Percentiles rank a stretch among this genome's conserved stretches.
Conservation (phyloP, 1,140 invertebrate species). For the Trichomalopsis sarcophagae region DNA sequence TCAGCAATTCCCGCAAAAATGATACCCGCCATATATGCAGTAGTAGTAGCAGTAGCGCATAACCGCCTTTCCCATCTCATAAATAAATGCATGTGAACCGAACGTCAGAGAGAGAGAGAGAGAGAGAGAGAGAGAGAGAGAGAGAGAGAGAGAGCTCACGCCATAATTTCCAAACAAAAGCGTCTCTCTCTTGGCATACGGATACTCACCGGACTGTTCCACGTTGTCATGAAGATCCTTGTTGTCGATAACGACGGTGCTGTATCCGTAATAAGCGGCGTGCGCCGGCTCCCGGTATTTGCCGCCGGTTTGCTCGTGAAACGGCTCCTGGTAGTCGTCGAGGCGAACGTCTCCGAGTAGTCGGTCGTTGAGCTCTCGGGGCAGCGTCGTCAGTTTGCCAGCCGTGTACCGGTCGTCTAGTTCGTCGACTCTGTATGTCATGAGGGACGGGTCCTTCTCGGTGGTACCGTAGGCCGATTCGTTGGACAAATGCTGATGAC, state of each 20-base stretch:
- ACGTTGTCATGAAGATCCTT: conserved; percentile 74
- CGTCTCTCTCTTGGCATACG: not conserved
- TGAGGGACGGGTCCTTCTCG: conserved; percentile 72
- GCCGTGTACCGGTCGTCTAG: conserved; percentile 72
- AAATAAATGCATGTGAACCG: conserved; percentile 45
- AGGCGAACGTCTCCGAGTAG: conserved; percentile 71
- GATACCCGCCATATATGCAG: not conserved
- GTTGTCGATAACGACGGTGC: conserved; percentile 76
- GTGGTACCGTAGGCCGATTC: conserved; percentile 72
- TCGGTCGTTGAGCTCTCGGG: conserved; percentile 72
- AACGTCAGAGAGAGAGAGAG: not conserved
- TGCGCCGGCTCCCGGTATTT: conserved; percentile 73
- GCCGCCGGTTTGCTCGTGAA: conserved; percentile 67
- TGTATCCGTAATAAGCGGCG: conserved; percentile 76
- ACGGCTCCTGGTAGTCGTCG: conserved; percentile 76
- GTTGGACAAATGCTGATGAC: conserved; percentile 71
- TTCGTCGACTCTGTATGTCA: conserved; percentile 73
- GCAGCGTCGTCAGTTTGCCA: conserved; percentile 70
- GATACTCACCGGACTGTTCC: conserved; percentile 71
- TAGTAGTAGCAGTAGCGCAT: not conserved
- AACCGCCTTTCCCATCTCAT: conserved; percentile 25
- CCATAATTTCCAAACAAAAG: conserved; percentile 49
- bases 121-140: too few relatives aligned
- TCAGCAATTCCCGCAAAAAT: not conserved
- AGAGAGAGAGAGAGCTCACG: too few relatives aligned